Percentiles rank a stretch among this genome's conserved stretches.
Evolutionary conservation across 2,113 vertebrate genomes (phyloP).

Genomic region (Cyanoliseus patagonus): DNA sequence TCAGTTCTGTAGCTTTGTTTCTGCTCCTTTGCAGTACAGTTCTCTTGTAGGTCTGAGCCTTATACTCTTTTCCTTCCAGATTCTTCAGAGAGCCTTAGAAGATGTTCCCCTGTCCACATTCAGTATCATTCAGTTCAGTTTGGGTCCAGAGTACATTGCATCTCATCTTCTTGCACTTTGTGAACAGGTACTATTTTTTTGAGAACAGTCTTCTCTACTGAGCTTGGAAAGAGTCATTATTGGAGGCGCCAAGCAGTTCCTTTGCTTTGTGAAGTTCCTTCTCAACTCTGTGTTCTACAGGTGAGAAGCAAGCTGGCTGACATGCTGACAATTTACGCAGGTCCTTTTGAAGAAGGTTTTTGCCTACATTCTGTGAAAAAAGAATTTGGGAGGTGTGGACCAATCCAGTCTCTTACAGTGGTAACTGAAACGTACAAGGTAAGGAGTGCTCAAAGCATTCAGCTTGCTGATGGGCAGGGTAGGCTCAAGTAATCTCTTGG

Average conservation of each 20-base stretch:
- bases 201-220: background rate
- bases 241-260: background rate
- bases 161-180: conserved; percentile 20
- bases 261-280: conserved; percentile 38
- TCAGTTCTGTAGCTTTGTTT: background rate
- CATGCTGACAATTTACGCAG: conserved; percentile 84
- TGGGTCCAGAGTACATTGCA: conserved; percentile 41
- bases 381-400: conserved; percentile 80
- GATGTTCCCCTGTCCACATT: conserved; percentile 74
- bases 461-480: background rate
- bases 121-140: conserved; percentile 80
- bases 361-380: conserved; percentile 73
- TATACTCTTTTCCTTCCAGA: conserved; percentile 54
- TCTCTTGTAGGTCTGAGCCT: background rate
- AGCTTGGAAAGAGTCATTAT: background rate
- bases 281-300: conserved; percentile 66
- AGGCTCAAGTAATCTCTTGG: background rate
- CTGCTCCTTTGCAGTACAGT: background rate
- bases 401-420: conserved; percentile 74
- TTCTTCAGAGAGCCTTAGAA: conserved; percentile 77
- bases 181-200: conserved; percentile 13
- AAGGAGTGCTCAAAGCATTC: background rate
- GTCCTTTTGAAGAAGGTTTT: conserved; percentile 78
- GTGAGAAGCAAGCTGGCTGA: conserved; percentile 73
- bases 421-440: conserved; percentile 74